Evolutionary conservation across 2,888 invertebrate genomes (phyloP).

Genomic region (Campoletis raptor): DNA sequence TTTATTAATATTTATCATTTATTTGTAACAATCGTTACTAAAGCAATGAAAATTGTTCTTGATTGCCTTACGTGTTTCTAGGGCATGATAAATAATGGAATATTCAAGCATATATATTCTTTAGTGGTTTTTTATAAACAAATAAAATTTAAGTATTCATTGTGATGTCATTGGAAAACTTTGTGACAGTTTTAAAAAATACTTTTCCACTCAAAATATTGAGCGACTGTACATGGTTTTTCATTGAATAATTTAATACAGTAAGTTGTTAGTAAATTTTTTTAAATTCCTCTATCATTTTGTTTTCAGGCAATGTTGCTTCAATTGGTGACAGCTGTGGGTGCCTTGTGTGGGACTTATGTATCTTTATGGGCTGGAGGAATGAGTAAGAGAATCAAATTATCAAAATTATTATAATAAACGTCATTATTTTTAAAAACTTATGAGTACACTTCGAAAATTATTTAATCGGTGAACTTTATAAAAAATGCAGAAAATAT

Average conservation of each 20-base stretch:
- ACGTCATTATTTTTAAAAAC: constrained; percentile 12
- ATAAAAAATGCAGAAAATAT: too few relatives aligned
- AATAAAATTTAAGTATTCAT: too few relatives aligned
- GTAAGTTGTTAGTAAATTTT: neutral
- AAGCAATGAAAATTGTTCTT: too few relatives aligned
- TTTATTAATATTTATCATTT: too few relatives aligned
- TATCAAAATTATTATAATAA: constrained; percentile 23
- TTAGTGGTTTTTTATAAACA: too few relatives aligned
- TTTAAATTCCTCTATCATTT: neutral
- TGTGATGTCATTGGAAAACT: too few relatives aligned
- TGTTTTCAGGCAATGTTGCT: constrained; percentile 93
- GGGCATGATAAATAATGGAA: neutral
- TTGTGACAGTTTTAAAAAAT: too few relatives aligned
- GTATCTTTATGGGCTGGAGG: constrained; percentile 94
- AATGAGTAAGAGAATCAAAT: constrained; percentile 81
- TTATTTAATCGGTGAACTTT: too few relatives aligned
- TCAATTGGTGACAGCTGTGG: constrained; percentile 97
- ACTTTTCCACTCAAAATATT: neutral
- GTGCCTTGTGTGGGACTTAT: constrained; percentile 97
- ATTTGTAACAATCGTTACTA: too few relatives aligned
- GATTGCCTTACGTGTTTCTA: too few relatives aligned
- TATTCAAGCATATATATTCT: neutral
- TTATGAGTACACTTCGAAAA: constrained; percentile 25
- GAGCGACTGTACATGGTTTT: neutral
- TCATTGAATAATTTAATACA: neutral